These are phyloP conservation scores for Aphaenogaster rudis DNA, from an alignment of 1,140 invertebrate species.

Conservation along the genomic window DNA sequence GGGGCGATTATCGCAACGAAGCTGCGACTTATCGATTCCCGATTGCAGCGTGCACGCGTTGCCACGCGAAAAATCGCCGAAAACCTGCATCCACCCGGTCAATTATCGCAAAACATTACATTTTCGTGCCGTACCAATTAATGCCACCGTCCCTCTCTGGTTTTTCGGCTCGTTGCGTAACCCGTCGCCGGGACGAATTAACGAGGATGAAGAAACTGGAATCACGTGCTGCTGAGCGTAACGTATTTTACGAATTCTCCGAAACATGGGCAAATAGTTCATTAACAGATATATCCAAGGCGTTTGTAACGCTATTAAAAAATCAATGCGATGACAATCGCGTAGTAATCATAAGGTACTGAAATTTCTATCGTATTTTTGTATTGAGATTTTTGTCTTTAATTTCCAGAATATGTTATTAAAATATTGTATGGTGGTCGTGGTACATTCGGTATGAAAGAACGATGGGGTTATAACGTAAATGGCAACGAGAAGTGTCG, in stretches of 20 bases:
- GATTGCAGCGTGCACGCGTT: slow-evolving; percentile 35
- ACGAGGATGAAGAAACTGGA: slow-evolving; percentile 49
- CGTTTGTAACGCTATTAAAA: background rate
- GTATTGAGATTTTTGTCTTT: background rate
- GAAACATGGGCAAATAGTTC: slow-evolving; percentile 18
- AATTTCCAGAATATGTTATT: background rate
- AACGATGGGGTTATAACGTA: background rate
- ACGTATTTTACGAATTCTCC: slow-evolving; percentile 37
- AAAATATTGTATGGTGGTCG: background rate
- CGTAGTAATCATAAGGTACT: background rate
- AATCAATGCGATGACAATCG: background rate
- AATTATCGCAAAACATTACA: slow-evolving; percentile 61
- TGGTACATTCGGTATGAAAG: background rate
- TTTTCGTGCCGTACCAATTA: slow-evolving; percentile 56
- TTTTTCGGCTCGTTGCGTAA: slow-evolving; percentile 44
- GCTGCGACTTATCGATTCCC: slow-evolving; percentile 54
- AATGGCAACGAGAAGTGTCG: slow-evolving; percentile 17
- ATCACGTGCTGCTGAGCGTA: slow-evolving; percentile 14
- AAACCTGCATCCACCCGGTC: slow-evolving; percentile 33
- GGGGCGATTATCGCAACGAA: slow-evolving; percentile 38
- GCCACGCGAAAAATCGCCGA: slow-evolving; percentile 43
- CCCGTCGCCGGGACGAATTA: slow-evolving; percentile 24
- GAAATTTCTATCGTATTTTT: slow-evolving; percentile 4
- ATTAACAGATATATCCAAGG: slow-evolving; percentile 9
- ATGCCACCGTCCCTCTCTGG: slow-evolving; percentile 14